Evolutionary conservation across 2,888 invertebrate species (phyloP), one percentile per base, ranked within the genome.

Genomic region (Ceriagrion tenellum): DNA sequence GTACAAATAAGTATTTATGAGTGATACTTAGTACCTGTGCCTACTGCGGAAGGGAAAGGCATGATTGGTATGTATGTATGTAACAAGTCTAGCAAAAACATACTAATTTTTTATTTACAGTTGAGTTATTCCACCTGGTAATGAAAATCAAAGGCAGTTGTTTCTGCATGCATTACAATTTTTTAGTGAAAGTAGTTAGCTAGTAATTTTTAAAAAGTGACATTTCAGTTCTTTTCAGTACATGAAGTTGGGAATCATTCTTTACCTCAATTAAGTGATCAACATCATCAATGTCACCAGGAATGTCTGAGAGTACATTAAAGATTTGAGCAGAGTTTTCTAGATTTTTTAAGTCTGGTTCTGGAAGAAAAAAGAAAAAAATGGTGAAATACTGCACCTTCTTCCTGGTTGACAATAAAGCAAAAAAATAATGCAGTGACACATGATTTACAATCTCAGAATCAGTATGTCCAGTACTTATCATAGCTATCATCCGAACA

Each of bases 261-360:
- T 3, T 97, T 96, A 98, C 98, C 97, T 98, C 98, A 96, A 99
- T 98, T 59, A 99, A 97, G 96, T 98, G 98, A 96, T 99, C 99
- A 95, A 99, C 99, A 97, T 99, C 99, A 96, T 99, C 98, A 95
- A 99, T 98, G 97, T 98, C 98, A 30, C 99, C 99, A 88, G 99
- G 99, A 96, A 99, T 99, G 97, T 99, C 99, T 35, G 99, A 99
- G 3, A 99, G 97, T 6, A 99, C 99, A 97, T 99, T 99, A 97
- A 99, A 99, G 96, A 99, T 99, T 97, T 99, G 99, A 23, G 99
- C 99, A 0, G 99, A 99, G 97, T 99, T 99, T 96, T 99, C 99
- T 96, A 99, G 97, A 96, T 98, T 98, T 96, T 98, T 98, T 95
- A 99, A 97, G 96, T 99, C 98, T 18, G 98, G 97, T 96, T 99